Evolutionary conservation across 2,888 invertebrate species (phyloP).

Genomic region (Chelonus formosanus): DNA sequence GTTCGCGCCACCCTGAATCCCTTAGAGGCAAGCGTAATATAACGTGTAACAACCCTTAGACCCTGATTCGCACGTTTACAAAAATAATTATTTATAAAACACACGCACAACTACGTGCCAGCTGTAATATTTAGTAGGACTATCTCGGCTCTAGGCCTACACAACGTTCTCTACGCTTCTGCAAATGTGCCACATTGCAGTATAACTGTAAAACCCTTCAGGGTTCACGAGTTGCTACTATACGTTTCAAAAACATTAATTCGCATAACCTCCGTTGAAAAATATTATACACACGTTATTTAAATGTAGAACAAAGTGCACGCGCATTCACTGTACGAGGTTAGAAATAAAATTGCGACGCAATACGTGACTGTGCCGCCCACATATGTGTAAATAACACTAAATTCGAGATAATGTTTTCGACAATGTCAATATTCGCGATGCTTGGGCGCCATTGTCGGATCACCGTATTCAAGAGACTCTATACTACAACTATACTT

Average conservation of each 20-base stretch:
- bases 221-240: conserved; percentile 64
- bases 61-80: conserved; percentile 29
- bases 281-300: conserved; percentile 16
- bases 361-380: conserved; percentile 41
- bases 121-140: conserved; percentile 40
- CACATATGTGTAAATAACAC: conserved; percentile 28
- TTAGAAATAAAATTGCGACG: conserved; percentile 58
- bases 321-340: conserved; percentile 37
- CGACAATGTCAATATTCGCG: conserved; percentile 59
- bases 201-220: conserved; percentile 66
- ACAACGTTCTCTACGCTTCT: conserved; percentile 62
- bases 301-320: conserved; percentile 21
- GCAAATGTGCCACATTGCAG: conserved; percentile 66
- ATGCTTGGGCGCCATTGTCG: conserved; percentile 62
- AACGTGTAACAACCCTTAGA: conserved; percentile 25
- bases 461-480: conserved; percentile 46
- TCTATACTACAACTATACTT: conserved; percentile 31
- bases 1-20: conserved; percentile 45
- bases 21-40: background rate
- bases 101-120: conserved; percentile 28
- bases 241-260: conserved; percentile 63
- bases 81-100: conserved; percentile 13
- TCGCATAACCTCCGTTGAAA: conserved; percentile 57
- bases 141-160: conserved; percentile 52
- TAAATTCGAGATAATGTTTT: conserved; percentile 53